Base-by-base conservation (phyloP, 2,113 vertebrate genomes). In the Haplotaxodon microlepis region DNA sequence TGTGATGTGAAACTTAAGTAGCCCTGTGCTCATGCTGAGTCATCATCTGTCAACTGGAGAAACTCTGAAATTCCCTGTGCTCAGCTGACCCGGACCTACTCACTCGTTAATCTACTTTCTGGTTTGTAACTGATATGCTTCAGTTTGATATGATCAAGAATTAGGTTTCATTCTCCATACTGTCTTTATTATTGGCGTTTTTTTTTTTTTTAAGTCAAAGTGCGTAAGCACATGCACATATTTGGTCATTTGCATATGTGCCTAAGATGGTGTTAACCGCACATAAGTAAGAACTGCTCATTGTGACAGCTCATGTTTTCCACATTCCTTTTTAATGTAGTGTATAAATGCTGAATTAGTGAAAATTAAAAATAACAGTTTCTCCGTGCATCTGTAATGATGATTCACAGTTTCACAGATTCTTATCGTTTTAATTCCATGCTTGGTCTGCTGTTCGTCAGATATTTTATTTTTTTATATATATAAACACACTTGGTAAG, bases 231-330 rank as follows among this genome's bases (percentile, higher is more conserved):
- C 21, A 69, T 84, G 14, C 69, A 8, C 14, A 19, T 11, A 34
- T 29, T 51, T 31, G 14, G 7, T 17, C 4, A 27, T 85, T 76
- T 9, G 8, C 53, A 57, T 84, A 53, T 81, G 11, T 69, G 4
- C 17, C 34, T 45, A 1, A 5, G 19, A 84, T 24, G 86, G 91
- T 93, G 92, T 94, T 93, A 92, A 95, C 92, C 91, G 38, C 93
- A 92, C 4, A 89, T 85, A 84, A 69, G 88, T 90, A 88, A 91
- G 81, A 61, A 71, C 36, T 4, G 40, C 51, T 86, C 38, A 7
- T 21, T 47, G 36, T 86, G 86, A 90, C 88, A 82, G 81, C 85
- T 93, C 86, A 88, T 56, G 59, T 87, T 94, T 94, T 91, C 84
- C 89, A 29, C 14, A 78, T 78, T 2, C 11, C 42, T 87, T 81